Conservation (phyloP, 2,888 invertebrate species). For the Meloe dianella region DNA sequence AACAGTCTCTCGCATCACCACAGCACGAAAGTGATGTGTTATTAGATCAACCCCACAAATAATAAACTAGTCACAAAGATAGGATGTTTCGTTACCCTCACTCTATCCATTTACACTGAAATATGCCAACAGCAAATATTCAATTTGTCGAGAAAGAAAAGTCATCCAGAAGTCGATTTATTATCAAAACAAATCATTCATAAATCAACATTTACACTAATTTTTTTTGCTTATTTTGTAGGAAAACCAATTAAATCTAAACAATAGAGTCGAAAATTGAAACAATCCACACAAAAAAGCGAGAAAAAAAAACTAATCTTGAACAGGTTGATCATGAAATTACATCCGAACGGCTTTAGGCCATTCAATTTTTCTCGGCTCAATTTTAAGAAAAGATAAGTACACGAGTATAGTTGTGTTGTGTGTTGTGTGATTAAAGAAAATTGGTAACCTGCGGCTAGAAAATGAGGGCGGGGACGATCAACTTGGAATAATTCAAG, state of each 20-base stretch:
- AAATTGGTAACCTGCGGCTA: slow-evolving; percentile 3
- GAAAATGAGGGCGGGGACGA: no score
- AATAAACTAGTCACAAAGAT: slow-evolving; percentile 32
- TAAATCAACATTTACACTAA: background rate
- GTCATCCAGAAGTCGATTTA: background rate
- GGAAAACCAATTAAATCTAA: background rate
- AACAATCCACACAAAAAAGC: background rate
- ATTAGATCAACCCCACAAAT: slow-evolving; percentile 34
- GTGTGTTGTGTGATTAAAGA: background rate
- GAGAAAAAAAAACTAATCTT: background rate
- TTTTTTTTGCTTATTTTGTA: background rate
- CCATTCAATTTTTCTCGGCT: slow-evolving; percentile 29
- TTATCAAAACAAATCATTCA: background rate
- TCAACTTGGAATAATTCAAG: background rate
- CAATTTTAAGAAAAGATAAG: background rate
- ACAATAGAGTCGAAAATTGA: background rate
- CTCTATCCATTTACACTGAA: background rate
- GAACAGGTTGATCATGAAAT: slow-evolving; percentile 16
- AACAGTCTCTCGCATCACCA: background rate
- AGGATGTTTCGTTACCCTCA: slow-evolving; percentile 9
- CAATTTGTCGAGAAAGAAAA: background rate
- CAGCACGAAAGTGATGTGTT: slow-evolving; percentile 27
- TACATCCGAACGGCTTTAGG: slow-evolving; percentile 22
- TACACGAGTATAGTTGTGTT: background rate
- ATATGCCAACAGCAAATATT: slow-evolving; percentile 10